Evolutionary conservation across 35 echinoderm and acorn worm species (phyloP), one percentile per base, ranked within the genome.

Genomic region (Ophioderma brevispina): DNA sequence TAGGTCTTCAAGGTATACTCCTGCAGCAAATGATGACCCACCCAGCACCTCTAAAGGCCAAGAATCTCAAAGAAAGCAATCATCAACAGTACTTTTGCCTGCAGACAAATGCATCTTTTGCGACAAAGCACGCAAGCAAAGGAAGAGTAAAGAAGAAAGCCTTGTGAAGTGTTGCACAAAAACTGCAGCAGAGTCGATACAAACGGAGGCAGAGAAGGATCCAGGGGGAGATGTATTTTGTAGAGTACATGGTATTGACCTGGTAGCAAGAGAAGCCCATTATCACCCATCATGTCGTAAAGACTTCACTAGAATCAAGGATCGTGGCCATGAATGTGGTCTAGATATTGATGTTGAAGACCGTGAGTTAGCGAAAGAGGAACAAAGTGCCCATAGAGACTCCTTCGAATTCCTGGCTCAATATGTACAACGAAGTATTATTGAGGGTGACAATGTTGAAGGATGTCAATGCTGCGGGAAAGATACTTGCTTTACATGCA

Each of bases 221-320:
- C n/a, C n/a, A n/a, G 55, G 55, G 50, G 39, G 25, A 34, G 80
- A 70, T 25, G 42, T 91, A 2, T 81, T 63, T 76, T 33, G 21
- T 64, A 91, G 83, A 78, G 89, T 91, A 33, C 36, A 55, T 78
- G 90, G 86, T 32, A 77, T 35, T 50, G 82, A 86, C 33, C 82
- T 92, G 31, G 75, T 78, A 40, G 90, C 90, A 25, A 92, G 82
- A 76, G 76, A 92, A 56, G 82, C 90, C 77, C 46, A 86, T 21
- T 92, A 92, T 39, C 90, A 92, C 46, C 82, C 11, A 21, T 92
- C 82, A 0, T 92, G 90, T 86, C 42, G 42, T 6, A 86, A 76
- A 32, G n/a, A 75, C 13, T 86, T 70, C 36, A 86, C 82, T 6
- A 52, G 46, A 11, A n/a, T n/a, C n/a, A 52, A 52, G 46, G 21